A percentile compares a stretch with the other conserved stretches of the same genome.
Evolutionary conservation across 2,888 invertebrate species (phyloP).

Genomic region (Rugalucina vietnamica): DNA sequence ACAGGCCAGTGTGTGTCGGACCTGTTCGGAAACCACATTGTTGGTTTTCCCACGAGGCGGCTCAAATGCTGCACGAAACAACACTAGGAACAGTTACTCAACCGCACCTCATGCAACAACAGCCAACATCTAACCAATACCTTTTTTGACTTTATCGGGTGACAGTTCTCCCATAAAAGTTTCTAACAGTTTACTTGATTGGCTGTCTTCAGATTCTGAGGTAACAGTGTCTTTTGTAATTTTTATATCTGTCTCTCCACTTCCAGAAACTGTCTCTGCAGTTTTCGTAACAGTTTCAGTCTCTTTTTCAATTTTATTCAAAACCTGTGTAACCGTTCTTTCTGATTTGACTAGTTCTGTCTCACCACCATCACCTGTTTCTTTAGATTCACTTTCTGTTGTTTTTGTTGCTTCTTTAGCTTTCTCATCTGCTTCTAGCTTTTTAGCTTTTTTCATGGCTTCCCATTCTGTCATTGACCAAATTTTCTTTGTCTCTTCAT

Average conservation of each 20-base stretch:
- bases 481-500: slow-evolving; percentile 78
- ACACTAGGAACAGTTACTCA: background rate
- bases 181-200: background rate
- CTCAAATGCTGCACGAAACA: no score
- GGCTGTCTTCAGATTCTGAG: background rate
- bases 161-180: slow-evolving; percentile 9
- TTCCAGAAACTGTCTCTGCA: slow-evolving; percentile 24
- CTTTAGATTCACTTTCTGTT: slow-evolving; percentile 38
- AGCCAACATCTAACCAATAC: background rate
- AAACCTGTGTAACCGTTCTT: slow-evolving; percentile 1
- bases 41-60: no score
- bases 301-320: background rate
- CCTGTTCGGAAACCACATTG: no score
- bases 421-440: slow-evolving; percentile 30
- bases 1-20: no score
- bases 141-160: background rate
- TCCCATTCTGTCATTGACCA: slow-evolving; percentile 82
- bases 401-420: slow-evolving; percentile 22
- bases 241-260: slow-evolving; percentile 42
- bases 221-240: background rate
- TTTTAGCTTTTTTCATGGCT: slow-evolving; percentile 75
- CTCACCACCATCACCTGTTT: slow-evolving; percentile 43
- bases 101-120: background rate
- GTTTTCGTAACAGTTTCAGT: slow-evolving; percentile 9
- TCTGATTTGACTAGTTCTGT: background rate